Conservation (phyloP, 64 coral and sea anemone species). For the Actinia tenebrosa region DNA sequence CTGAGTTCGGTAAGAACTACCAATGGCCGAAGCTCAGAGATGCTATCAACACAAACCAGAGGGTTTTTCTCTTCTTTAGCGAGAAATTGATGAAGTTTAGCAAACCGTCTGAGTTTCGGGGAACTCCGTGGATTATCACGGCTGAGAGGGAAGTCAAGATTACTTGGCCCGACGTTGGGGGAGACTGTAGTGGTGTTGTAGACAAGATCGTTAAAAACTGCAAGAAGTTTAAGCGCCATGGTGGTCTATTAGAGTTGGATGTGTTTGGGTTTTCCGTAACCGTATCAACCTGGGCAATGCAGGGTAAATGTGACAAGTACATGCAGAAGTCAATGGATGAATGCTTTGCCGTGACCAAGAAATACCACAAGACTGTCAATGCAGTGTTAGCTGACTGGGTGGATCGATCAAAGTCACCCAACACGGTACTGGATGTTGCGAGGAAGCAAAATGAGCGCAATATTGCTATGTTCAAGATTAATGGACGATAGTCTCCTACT, state of each 20-base stretch:
- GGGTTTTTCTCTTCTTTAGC: conserved; percentile 47
- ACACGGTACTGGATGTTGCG: conserved; percentile 29
- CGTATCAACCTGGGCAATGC: conserved; percentile 6
- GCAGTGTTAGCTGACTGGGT: conserved; percentile 33
- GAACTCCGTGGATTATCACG: neutral
- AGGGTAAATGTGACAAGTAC: conserved; percentile 1
- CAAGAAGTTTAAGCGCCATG: neutral
- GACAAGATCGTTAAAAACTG: neutral
- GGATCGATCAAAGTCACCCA: neutral
- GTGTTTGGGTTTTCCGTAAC: conserved; percentile 13
- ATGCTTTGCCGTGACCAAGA: conserved; percentile 2
- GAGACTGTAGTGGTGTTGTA: neutral
- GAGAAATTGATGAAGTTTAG: neutral
- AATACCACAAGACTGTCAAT: conserved; percentile 24
- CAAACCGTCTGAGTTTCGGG: neutral
- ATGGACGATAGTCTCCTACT: neutral
- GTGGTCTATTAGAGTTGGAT: conserved; percentile 14
- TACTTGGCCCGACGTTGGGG: neutral
- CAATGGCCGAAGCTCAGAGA: conserved; percentile 35
- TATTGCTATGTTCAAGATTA: conserved; percentile 25
- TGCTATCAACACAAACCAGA: conserved; percentile 29
- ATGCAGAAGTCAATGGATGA: conserved; percentile 17
- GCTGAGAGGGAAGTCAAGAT: neutral
- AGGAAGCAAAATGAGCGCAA: conserved; percentile 28
- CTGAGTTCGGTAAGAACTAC: conserved; percentile 6